Evolutionary conservation across 1,140 invertebrate genomes (phyloP).

Genomic region (Diploscapter pachys): DNA sequence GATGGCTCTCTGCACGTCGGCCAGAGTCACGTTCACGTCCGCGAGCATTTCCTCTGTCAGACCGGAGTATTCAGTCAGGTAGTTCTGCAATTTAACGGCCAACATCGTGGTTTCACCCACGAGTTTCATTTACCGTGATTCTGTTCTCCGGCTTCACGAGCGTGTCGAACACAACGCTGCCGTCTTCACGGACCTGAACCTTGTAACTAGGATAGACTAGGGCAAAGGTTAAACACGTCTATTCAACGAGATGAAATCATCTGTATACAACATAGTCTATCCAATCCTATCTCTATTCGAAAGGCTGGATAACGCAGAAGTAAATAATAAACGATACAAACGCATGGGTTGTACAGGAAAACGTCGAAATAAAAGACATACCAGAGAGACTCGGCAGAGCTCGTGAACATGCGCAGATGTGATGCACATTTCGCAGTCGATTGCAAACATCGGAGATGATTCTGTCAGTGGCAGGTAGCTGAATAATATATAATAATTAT

Average conservation of each 20-base stretch:
- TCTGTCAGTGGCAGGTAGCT: slow-evolving; percentile 73
- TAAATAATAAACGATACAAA: too few relatives aligned
- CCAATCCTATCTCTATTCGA: too few relatives aligned
- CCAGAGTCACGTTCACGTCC: slow-evolving; percentile 72
- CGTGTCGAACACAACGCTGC: slow-evolving; percentile 74
- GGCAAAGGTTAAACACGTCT: too few relatives aligned
- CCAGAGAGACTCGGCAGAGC: slow-evolving; percentile 79
- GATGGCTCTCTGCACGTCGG: slow-evolving; percentile 77
- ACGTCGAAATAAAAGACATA: slow-evolving; percentile 56
- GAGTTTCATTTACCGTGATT: slow-evolving; percentile 64
- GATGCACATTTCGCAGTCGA: slow-evolving; percentile 94
- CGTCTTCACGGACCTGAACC: slow-evolving; percentile 68
- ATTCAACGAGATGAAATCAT: too few relatives aligned
- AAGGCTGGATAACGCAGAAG: too few relatives aligned
- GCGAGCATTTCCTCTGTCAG: slow-evolving; percentile 37
- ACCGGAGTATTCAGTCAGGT: slow-evolving; percentile 70
- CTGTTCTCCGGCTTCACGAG: slow-evolving; percentile 78
- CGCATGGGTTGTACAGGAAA: too few relatives aligned
- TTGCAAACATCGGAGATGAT: slow-evolving; percentile 78
- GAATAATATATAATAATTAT: slow-evolving; percentile 12
- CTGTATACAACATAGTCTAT: too few relatives aligned
- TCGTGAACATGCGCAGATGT: slow-evolving; percentile 71
- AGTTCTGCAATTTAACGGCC: slow-evolving; percentile 66
- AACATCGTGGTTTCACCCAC: not conserved
- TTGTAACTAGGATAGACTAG: too few relatives aligned